Evolutionary conservation across 1,140 invertebrate genomes (phyloP), one percentile per base, ranked within the genome.

Genomic region (Teleogryllus occipitalis): DNA sequence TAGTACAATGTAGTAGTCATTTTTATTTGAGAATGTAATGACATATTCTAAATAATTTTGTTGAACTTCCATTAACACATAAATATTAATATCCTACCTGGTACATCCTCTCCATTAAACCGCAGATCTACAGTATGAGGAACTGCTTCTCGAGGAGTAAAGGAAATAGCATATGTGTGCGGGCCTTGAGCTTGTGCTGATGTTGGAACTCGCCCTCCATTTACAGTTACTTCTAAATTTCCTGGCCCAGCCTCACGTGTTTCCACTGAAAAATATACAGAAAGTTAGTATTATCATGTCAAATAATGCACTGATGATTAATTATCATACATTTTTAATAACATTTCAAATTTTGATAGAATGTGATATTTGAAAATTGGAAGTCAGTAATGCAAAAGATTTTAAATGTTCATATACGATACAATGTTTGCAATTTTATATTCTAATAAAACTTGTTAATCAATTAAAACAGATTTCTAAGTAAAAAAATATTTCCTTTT

Each of bases 121-220:
- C 95, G 90, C 47, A 99, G 88, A 85, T 98, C 95, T 7, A 98
- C 96, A 0, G 95, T 94, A 85, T 99, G 98, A 65, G 92, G 90
- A 74, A 94, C 91, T 5, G 95, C 90, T 85, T 98, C 96, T 75
- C 95, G 89, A 0, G 97, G 98, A 15, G 96, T 97, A 86, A 99
- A 99, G 10, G 96, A 96, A 81, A 99, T 98, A 73, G 98, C 97
- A 86, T 99, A 99, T 0, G 95, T 95, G 84, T 98, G 97, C 47
- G 96, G 93, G 74, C 96, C 96, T 84, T 98, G 94, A 18, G 96
- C 95, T 85, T 97, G 95, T 10, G 98, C 97, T 49, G 96, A 96
- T 8, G 97, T 99, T 3, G 97, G 96, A 47, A 98, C 96, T 81
- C 96, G 92, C 0, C 97, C 98, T 74, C 96, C 96, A 83, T 98